Evolutionary conservation across 1,140 invertebrate genomes (phyloP).

Genomic region (Dermatophagoides farinae): DNA sequence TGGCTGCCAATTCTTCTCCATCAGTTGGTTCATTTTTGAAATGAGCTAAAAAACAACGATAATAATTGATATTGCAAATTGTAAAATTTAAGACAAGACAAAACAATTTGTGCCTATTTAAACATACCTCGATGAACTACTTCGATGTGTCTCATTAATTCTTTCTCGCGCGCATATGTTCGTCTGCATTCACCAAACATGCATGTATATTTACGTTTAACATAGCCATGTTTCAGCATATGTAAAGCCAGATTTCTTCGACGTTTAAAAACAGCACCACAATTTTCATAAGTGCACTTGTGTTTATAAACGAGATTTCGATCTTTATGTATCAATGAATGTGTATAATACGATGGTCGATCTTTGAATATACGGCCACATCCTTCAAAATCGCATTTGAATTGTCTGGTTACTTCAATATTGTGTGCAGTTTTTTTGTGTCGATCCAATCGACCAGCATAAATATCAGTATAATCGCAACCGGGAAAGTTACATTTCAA

Average conservation of each 20-base stretch:
- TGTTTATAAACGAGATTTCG: slow-evolving; percentile 1
- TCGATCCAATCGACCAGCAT: slow-evolving; percentile 1
- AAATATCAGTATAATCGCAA: slow-evolving; percentile 5
- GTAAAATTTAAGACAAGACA: no score
- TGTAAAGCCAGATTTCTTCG: neutral
- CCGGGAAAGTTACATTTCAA: neutral
- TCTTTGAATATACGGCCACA: slow-evolving; percentile 6
- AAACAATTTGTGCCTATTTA: neutral
- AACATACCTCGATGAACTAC: neutral
- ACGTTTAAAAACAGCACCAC: neutral
- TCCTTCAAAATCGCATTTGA: slow-evolving; percentile 6
- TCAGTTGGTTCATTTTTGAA: neutral
- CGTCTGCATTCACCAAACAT: neutral
- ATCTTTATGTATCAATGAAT: slow-evolving; percentile 6
- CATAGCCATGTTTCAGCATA: neutral
- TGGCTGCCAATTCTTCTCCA: neutral
- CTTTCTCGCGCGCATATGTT: neutral
- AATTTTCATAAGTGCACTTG: neutral
- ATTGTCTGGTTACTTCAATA: neutral
- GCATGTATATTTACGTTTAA: neutral
- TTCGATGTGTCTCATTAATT: slow-evolving; percentile 2
- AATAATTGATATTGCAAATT: no score
- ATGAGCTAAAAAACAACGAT: neutral
- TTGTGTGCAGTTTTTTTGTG: neutral
- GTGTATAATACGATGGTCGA: slow-evolving; percentile 2